A percentile compares a stretch with the other conserved stretches of the same genome.
phyloP scores from a whole-genome alignment of 2,888 invertebrate species.

The Muschampia plurimacula region DNA sequence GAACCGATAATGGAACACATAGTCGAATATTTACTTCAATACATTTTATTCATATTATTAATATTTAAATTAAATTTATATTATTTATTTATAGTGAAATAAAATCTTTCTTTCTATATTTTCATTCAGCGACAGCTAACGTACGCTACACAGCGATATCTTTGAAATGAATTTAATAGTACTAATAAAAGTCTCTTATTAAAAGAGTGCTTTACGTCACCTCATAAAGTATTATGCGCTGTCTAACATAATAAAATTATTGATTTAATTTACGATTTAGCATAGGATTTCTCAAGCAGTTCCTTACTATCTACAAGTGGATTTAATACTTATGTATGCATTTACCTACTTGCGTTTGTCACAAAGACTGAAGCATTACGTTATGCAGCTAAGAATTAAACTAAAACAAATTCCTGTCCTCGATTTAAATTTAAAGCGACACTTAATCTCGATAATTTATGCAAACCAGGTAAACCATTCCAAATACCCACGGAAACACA shows the following conservation, averaged over 20 bases:
- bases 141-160: no score
- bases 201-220: no score
- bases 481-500: constrained; percentile 24
- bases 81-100: not conserved
- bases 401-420: constrained; percentile 2
- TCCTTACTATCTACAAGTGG: no score
- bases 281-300: no score
- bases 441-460: constrained; percentile 12
- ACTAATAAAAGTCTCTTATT: no score
- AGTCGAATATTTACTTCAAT: constrained; percentile 2
- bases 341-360: not conserved
- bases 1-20: constrained; percentile 25
- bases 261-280: no score
- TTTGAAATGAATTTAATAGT: no score
- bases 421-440: constrained; percentile 16
- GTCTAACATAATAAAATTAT: not conserved
- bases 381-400: not conserved
- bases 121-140: no score
- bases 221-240: no score
- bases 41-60: no score
- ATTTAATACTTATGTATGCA: not conserved
- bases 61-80: not conserved
- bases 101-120: no score
- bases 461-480: constrained; percentile 14
- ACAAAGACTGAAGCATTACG: not conserved